Evolutionary conservation across 37 sponge, comb jelly and placozoan genomes (phyloP).

Genomic region (Lycopodina hypogea): DNA sequence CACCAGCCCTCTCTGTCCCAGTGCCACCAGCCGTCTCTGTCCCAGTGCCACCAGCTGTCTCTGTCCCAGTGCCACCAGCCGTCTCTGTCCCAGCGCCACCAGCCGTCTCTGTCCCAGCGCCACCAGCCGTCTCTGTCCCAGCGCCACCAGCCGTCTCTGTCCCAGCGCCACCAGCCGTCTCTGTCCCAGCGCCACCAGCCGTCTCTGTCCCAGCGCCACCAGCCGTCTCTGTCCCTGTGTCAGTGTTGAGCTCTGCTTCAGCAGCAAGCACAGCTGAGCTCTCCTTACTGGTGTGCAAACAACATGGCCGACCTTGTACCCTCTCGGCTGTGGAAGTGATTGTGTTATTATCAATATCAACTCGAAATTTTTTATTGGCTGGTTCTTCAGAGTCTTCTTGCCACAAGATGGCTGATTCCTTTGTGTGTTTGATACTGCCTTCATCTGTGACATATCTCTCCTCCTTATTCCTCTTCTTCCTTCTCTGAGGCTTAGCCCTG

Average conservation of each 20-base stretch:
- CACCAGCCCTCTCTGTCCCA: not conserved
- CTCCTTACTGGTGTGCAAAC: not conserved
- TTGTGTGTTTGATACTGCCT: too few species aligned
- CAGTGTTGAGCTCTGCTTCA: not conserved
- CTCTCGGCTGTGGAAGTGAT: too few species aligned
- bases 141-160: not conserved
- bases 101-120: not conserved
- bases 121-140: not conserved
- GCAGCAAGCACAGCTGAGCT: not conserved
- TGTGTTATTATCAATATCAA: too few species aligned
- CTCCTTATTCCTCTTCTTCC: too few species aligned
- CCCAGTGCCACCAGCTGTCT: not conserved
- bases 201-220: not conserved
- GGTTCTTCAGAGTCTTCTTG: too few species aligned
- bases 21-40: not conserved
- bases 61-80: not conserved
- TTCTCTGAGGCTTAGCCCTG: too few species aligned
- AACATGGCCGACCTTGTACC: too few species aligned
- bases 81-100: not conserved
- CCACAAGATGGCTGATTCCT: too few species aligned
- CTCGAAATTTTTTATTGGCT: too few species aligned
- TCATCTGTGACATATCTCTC: too few species aligned
- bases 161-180: not conserved
- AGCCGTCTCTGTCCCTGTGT: not conserved
- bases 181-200: not conserved